phyloP scores from a whole-genome alignment of 2,888 invertebrate species.

The Tachina lurida region DNA sequence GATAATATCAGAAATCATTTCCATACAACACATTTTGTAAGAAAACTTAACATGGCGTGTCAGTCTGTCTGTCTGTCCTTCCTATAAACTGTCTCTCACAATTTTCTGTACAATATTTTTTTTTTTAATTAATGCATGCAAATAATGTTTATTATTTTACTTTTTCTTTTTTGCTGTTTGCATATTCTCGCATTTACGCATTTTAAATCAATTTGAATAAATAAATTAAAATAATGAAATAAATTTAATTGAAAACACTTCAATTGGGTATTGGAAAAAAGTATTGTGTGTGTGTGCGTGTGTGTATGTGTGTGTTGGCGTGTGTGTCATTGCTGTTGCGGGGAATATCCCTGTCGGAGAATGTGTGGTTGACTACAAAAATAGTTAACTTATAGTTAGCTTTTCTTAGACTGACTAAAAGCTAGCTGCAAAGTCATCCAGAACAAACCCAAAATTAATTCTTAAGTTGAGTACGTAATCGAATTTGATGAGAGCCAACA shows the following conservation, averaged over 20 bases:
- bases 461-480: too few relatives aligned
- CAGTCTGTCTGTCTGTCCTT: constrained; percentile 19
- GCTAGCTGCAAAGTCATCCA: too few relatives aligned
- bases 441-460: too few relatives aligned
- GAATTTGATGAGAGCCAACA: too few relatives aligned
- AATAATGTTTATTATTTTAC: constrained; percentile 37
- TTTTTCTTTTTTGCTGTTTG: not conserved
- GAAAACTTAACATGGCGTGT: constrained; percentile 42
- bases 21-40: constrained; percentile 19
- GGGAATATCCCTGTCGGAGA: too few relatives aligned
- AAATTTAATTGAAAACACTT: constrained; percentile 59
- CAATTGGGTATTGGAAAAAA: constrained; percentile 13
- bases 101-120: constrained; percentile 6
- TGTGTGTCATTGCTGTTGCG: not conserved
- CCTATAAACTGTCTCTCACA: constrained; percentile 16
- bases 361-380: too few relatives aligned
- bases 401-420: too few relatives aligned
- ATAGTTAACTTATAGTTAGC: too few relatives aligned
- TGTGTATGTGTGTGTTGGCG: not conserved
- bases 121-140: constrained; percentile 40
- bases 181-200: constrained; percentile 59
- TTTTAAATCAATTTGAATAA: constrained; percentile 64
- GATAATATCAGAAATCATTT: constrained; percentile 35
- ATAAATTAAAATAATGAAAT: constrained; percentile 55
- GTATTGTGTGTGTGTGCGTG: not conserved